Base-by-base conservation (phyloP, 2,888 invertebrate species). In the Laspeyria flexula region DNA sequence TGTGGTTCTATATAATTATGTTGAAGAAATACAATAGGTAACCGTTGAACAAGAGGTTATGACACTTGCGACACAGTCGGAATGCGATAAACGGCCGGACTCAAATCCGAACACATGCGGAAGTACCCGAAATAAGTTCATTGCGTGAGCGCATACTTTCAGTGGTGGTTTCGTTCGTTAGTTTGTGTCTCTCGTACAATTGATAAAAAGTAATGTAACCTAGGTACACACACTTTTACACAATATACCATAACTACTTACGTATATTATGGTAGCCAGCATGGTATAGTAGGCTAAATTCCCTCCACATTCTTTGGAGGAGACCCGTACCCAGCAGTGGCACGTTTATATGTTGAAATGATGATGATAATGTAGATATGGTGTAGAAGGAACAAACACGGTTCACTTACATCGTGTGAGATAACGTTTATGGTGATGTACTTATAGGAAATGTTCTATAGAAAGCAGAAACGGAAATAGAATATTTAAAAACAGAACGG, bases 121-220 rank as follows among this genome's bases (percentile, higher is more conserved):
- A 90, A 90, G 88, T 88, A 81, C 80, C 84, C 79, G 82, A 90
- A 91, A 91, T 90, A 90, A 88, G 82, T 85, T 79, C 75, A 79
- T 80, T 82, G 82, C 84, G 83, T 78, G 77, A 73, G 76, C 76
- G 73, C 75, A 76, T 74, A 69, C 60, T 72, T 75, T 71, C 69
- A 65, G 60, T 60, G 53, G 58, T 64, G 49, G 47, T 3, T 3
- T 46, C 49, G 16, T 34, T 40, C 47, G 47, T 29, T 43, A 25
- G 25, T 25, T 25, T 7, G 25, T 25, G 4, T 25, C 25, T 3
- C 5, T 18, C 18, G 5, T 18, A 18, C 18, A 3, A 18, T n/a
- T n/a, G n/a, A n/a, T n/a, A n/a, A n/a, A n/a, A n/a, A n/a, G n/a
- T n/a, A n/a, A n/a, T 18, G 18, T 18, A 18, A 18, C 18, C 18